Base-by-base conservation (phyloP, 2,888 invertebrate genomes). In the Endotricha flammealis region DNA sequence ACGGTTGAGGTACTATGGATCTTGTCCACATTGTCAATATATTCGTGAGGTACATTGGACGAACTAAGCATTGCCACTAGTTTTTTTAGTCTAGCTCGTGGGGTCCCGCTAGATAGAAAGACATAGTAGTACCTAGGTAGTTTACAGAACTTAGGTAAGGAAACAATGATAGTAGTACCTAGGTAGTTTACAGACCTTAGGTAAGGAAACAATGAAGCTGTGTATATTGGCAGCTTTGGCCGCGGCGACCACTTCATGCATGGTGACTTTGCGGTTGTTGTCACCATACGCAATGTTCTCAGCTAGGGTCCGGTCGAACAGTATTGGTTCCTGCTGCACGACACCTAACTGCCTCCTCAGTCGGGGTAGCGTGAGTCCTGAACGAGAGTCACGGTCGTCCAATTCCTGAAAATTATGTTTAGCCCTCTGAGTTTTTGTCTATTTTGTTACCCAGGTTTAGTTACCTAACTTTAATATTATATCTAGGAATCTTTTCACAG, bases 201-300 rank as follows among this genome's bases (percentile, higher is more conserved):
- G 95, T 39, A 95, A 72, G 2, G 90, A 88, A 22, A 88, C 73
- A 30, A 95, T 91, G 58, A 95, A 95, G 48, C 87, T 89, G 67
- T 95, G 95, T 46, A 95, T 94, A 56, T 95, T 95, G 5, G 95
- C 92, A 48, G 90, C 90, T 59, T 91, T 91, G 1, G 93, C 92
- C 0, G 93, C 92, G 39, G 90, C 88, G 12, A 94, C 91, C 39
- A 95, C 90, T 60, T 95, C 94, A 24, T 89, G 88, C 88, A 91
- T 92, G 20, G 90, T 63, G 29, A 93, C 90, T 16, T 86, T 79
- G 10, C 93, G 87, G 44, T 80, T 87, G 68, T 93, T 94, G 66
- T 94, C 93, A 3, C 96, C 96, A 64, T 96, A 96, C 0, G 93
- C 92, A 51, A 96, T 95, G 69, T 96, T 96, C 62, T 96, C 94